These are phyloP conservation scores for Hephaestus fuliginosus DNA, from an alignment of 2,797 vertebrate genomes.

Conservation along the genomic window DNA sequence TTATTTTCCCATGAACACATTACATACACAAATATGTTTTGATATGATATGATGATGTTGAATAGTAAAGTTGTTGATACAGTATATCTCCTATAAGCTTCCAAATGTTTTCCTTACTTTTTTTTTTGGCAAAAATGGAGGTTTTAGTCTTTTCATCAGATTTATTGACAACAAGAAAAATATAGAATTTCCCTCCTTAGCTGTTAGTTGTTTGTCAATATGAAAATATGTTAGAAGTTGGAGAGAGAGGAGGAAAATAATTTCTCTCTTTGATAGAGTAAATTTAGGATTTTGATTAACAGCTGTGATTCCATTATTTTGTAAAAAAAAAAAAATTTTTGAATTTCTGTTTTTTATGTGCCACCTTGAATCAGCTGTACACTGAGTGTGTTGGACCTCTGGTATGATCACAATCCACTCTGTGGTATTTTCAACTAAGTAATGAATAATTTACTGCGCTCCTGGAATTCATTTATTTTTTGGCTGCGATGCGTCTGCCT, in stretches of 20 bases:
- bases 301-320: not conserved
- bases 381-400: slow-evolving; percentile 46
- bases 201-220: not conserved
- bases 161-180: not conserved
- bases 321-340: not conserved
- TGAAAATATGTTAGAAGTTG: not conserved
- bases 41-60: not conserved
- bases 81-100: too few species aligned
- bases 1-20: not conserved
- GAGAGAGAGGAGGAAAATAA: not conserved
- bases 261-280: not conserved
- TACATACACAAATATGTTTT: not conserved
- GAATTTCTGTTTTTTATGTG: not conserved
- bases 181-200: not conserved
- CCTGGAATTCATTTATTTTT: slow-evolving; percentile 69
- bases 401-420: slow-evolving; percentile 55
- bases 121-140: slow-evolving; percentile 3
- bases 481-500: slow-evolving; percentile 53
- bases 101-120: not conserved
- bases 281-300: not conserved
- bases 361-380: slow-evolving; percentile 29
- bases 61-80: not conserved
- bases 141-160: not conserved
- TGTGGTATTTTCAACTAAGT: slow-evolving; percentile 65
- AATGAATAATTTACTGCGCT: slow-evolving; percentile 73